Percentiles rank a stretch among this genome's conserved stretches.
These are phyloP conservation scores for Frieseomelitta varia DNA, from an alignment of 1,140 invertebrate genomes.

Conservation along the genomic window DNA sequence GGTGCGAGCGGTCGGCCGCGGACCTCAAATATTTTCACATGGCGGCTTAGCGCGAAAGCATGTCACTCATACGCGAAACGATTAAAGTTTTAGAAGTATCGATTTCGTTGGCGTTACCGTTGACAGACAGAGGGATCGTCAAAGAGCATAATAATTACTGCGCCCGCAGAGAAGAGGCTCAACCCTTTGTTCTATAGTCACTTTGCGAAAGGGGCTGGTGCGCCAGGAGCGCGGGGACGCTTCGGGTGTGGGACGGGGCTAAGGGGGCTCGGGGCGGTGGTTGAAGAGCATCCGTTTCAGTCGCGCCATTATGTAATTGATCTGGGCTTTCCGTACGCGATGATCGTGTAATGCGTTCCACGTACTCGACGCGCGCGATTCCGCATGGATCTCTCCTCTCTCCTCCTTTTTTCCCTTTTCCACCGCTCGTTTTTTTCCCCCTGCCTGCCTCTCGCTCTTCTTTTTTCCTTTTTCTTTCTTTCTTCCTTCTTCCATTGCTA, in stretches of 20 bases:
- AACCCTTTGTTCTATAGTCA: conserved; percentile 82
- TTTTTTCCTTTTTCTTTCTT: neutral
- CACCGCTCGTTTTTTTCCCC: neutral
- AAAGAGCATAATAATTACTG: conserved; percentile 82
- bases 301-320: conserved; percentile 79
- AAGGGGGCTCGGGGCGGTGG: conserved; percentile 55
- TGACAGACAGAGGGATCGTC: conserved; percentile 79
- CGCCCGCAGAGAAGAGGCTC: conserved; percentile 80
- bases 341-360: conserved; percentile 72
- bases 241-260: conserved; percentile 18
- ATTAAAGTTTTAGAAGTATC: conserved; percentile 79
- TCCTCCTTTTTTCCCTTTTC: neutral
- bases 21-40: conserved; percentile 46
- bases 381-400: conserved; percentile 32
- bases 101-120: conserved; percentile 74
- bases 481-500: neutral
- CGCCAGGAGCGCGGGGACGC: conserved; percentile 52
- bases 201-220: conserved; percentile 75
- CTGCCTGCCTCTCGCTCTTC: neutral
- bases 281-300: conserved; percentile 77
- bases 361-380: conserved; percentile 62
- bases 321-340: conserved; percentile 74
- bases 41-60: conserved; percentile 29
- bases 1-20: neutral
- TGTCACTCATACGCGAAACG: conserved; percentile 65